Percentiles rank a stretch among this genome's conserved stretches.
Conservation (phyloP, 2,113 vertebrate genomes). For the Pteronura brasiliensis region DNA sequence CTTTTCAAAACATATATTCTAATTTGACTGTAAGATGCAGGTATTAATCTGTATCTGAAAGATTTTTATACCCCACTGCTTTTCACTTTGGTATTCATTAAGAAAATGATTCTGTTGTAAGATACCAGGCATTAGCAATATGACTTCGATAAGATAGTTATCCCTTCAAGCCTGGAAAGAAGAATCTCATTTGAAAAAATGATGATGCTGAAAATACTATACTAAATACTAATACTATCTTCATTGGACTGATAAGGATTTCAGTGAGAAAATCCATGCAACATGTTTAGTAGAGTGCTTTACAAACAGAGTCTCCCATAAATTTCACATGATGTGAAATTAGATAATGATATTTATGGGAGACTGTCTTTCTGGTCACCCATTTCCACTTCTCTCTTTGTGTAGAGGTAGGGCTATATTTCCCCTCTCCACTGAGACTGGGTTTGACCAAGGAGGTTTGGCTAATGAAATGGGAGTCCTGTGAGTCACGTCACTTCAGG, state of each 20-base stretch:
- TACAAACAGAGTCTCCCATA: not conserved
- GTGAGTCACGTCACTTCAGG: not conserved
- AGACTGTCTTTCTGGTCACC: not conserved
- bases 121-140: not conserved
- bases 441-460: not conserved
- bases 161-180: not conserved
- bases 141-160: not conserved
- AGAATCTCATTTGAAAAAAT: not conserved
- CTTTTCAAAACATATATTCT: slow-evolving; percentile 2
- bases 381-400: not conserved
- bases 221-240: not conserved
- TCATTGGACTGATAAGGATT: not conserved
- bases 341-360: not conserved
- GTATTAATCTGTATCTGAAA: not conserved
- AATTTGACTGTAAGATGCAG: not conserved
- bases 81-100: not conserved
- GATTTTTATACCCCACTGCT: not conserved
- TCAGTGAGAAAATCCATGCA: not conserved
- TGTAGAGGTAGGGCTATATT: not conserved
- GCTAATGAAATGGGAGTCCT: not conserved
- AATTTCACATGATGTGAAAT: not conserved
- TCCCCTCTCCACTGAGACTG: not conserved
- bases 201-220: not conserved
- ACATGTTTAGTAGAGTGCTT: not conserved
- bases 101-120: not conserved